Conservation (phyloP, 1,140 invertebrate genomes). For the Camponotus pennsylvanicus region DNA sequence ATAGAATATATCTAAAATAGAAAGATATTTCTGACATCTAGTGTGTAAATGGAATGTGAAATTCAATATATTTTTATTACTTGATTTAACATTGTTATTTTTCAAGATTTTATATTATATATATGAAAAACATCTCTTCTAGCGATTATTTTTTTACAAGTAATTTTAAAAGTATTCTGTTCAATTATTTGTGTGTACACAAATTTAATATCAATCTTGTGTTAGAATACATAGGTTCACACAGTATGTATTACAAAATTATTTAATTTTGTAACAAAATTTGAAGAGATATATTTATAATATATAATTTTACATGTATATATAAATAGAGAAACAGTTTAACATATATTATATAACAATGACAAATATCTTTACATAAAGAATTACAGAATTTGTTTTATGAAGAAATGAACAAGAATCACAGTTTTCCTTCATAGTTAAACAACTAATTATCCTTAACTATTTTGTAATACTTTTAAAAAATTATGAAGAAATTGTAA, state of each 20-base stretch:
- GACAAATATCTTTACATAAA: neutral
- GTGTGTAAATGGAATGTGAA: too few relatives aligned
- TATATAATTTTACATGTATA: neutral
- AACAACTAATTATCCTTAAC: neutral
- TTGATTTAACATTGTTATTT: too few relatives aligned
- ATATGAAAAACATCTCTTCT: neutral
- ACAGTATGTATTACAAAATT: neutral
- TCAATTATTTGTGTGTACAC: neutral
- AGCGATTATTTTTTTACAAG: too few relatives aligned
- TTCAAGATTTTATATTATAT: too few relatives aligned
- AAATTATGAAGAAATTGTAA: neutral
- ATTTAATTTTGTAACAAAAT: slow-evolving; percentile 29
- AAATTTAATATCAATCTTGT: neutral
- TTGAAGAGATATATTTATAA: neutral
- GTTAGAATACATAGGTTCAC: neutral
- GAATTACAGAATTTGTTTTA: neutral
- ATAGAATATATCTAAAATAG: too few relatives aligned
- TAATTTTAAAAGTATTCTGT: too few relatives aligned
- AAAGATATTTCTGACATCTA: too few relatives aligned
- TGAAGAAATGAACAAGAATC: slow-evolving; percentile 13
- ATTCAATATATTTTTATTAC: too few relatives aligned
- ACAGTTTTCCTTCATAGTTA: neutral
- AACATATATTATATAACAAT: neutral
- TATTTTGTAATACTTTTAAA: neutral
- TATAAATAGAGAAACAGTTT: slow-evolving; percentile 15